Base-by-base conservation (phyloP, 2,797 vertebrate genomes). In the Gymnothorax reevesii region DNA sequence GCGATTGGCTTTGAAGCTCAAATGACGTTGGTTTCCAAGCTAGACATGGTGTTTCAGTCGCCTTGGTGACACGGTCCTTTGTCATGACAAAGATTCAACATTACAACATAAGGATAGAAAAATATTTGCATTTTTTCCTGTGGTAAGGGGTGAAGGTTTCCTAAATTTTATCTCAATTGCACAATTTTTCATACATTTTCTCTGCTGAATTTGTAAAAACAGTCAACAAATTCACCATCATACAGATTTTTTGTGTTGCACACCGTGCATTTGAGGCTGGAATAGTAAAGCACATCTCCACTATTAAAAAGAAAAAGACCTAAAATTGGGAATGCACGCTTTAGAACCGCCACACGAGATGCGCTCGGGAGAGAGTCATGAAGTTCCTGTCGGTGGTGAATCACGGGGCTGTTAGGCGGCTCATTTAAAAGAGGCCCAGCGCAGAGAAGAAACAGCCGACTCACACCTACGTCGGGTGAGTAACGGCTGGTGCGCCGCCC, bases 391-490 rank as follows among this genome's bases (percentile, higher is more conserved):
- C 57, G 83, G 69, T 80, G 25, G 66, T 84, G 87, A 87, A 85
- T 85, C 83, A 85, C 59, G 49, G 55, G 79, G 57, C 42, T 5
- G 59, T 55, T 87, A 87, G 87, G 88, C 88, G 89, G 87, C 88
- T 87, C 77, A 84, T 73, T 88, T 87, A 60, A 83, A 87, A 88
- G 66, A 75, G 88, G 85, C 87, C 57, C 57, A 66, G 2, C 62
- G 20, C 62, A 7, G 13, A 59, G 90, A 91, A 89, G 88, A 90
- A 89, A 88, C 87, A 89, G 90, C 91, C 91, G 91, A 92, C 91
- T 90, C 90, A 92, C 90, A 90, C 89, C 89, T 90, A 90, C 91
- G 88, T 86, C 82, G 91, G 89, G 91, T 92, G 92, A 92, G 88
- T 91, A 92, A 92, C 88, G 90, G 89, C 89, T 90, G 88, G 90